phyloP scores from a whole-genome alignment of 2,888 invertebrate species.

The Cephus spinipes region DNA sequence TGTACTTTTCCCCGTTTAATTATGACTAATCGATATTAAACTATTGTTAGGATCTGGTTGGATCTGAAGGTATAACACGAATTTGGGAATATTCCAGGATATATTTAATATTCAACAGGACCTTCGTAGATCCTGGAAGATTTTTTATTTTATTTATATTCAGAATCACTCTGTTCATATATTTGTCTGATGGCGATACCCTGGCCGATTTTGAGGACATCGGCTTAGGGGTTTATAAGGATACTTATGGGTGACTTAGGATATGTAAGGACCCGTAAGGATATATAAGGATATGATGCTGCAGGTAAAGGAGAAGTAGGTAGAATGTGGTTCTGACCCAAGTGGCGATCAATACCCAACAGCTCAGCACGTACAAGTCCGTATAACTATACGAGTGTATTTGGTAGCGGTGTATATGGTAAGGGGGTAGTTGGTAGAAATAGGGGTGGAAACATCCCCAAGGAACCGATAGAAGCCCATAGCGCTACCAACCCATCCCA shows the following conservation, averaged over 20 bases:
- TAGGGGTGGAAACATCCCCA: constrained; percentile 64
- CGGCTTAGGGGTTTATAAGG: neutral
- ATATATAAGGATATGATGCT: constrained; percentile 56
- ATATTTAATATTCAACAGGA: neutral
- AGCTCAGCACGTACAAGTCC: constrained; percentile 51
- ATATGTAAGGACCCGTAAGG: constrained; percentile 51
- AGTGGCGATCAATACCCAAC: constrained; percentile 62
- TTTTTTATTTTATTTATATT: neutral
- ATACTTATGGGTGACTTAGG: constrained; percentile 32
- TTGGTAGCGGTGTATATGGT: constrained; percentile 51
- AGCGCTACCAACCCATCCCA: constrained; percentile 55
- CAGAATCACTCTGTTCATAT: neutral
- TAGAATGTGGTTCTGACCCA: constrained; percentile 49
- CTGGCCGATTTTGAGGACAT: neutral
- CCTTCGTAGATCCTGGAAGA: neutral
- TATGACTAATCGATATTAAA: neutral
- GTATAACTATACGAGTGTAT: constrained; percentile 57
- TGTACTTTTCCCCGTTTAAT: neutral
- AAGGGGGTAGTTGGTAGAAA: constrained; percentile 56
- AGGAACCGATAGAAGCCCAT: constrained; percentile 62
- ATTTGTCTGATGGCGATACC: neutral
- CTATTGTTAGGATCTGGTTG: neutral
- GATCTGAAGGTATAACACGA: neutral
- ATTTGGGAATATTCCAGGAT: neutral
- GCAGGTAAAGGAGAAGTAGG: constrained; percentile 60